Base-by-base conservation (phyloP, 2,888 invertebrate species). In the Hydriomena furcata region DNA sequence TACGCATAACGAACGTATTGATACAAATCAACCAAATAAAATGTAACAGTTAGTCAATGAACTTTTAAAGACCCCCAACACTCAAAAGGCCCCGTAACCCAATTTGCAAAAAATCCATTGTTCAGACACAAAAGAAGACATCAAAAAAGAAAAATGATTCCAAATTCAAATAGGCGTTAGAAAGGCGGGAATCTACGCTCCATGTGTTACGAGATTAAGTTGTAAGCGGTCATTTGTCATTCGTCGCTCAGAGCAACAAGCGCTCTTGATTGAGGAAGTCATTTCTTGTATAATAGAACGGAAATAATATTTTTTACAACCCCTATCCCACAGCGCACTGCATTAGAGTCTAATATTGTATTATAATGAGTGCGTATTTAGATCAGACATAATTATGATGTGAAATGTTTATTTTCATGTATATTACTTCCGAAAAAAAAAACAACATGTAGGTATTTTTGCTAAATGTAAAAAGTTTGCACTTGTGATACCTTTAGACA, bases 181-280 rank as follows among this genome's bases (percentile, higher is more conserved):
- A 65, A 58, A 63, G 63, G 59, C 61, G 59, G 77, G 82, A 78
- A 74, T 81, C 79, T 84, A 82, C 83, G 66, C 76, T 75, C 86
- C 87, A 86, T 84, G 86, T 86, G 88, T 73, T 84, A 81, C 76
- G 66, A 80, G 86, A 87, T 89, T 84, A 85, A 84, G 80, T 79
- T 74, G 83, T 84, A 81, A 77, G 76, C 68, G 74, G 73, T 82
- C 84, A 89, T 90, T 88, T 85, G 87, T 89, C 90, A 89, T 82
- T 77, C 74, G 70, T 58, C 60, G 66, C 71, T 67, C 66, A 55
- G 58, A 57, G 57, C 57, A 56, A 61, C 59, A 52, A 71, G 71
- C 61, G 63, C 55, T 69, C 71, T 83, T 90, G 90, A 90, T 90
- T 90, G 88, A 88, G 90, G 90, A 90, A 90, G 90, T 85, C 71